phyloP scores from a whole-genome alignment of 2,113 vertebrate genomes.

The Steatornis caripensis region DNA sequence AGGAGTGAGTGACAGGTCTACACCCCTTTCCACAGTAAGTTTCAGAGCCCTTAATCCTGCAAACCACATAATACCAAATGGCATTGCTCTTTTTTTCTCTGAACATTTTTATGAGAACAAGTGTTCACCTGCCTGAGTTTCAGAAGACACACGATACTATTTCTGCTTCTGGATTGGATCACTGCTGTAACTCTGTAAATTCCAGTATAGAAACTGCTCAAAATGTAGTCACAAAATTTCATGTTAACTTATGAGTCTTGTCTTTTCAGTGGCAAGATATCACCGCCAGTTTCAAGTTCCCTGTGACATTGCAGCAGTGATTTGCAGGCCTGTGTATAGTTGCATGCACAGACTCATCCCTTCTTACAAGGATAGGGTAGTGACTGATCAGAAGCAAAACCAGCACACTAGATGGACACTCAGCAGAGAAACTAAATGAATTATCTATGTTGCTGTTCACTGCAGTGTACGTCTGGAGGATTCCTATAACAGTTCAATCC shows the following conservation, averaged over 20 bases:
- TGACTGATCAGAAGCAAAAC: not conserved
- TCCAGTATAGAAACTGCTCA: not conserved
- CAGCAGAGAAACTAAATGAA: not conserved
- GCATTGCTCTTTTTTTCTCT: not conserved
- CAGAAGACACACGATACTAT: not conserved
- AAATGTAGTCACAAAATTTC: not conserved
- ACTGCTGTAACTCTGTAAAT: not conserved
- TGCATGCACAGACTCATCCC: not conserved
- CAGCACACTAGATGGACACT: not conserved
- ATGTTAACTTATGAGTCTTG: not conserved
- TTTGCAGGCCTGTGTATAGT: not conserved
- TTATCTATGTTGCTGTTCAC: not conserved
- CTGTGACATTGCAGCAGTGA: not conserved
- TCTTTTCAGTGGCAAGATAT: not conserved
- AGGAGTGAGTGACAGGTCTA: not conserved
- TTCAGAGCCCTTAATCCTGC: not conserved
- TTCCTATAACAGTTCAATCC: not conserved
- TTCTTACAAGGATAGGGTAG: not conserved
- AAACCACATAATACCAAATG: not conserved
- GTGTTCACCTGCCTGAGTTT: not conserved
- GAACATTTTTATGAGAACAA: not conserved
- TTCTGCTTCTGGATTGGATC: not conserved
- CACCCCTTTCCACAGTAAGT: not conserved
- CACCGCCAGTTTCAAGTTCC: not conserved
- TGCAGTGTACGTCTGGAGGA: not conserved